A percentile compares a stretch with the other conserved stretches of the same genome.
These are phyloP conservation scores for Ypsolopha sequella DNA, from an alignment of 2,888 invertebrate species.

Conservation along the genomic window DNA sequence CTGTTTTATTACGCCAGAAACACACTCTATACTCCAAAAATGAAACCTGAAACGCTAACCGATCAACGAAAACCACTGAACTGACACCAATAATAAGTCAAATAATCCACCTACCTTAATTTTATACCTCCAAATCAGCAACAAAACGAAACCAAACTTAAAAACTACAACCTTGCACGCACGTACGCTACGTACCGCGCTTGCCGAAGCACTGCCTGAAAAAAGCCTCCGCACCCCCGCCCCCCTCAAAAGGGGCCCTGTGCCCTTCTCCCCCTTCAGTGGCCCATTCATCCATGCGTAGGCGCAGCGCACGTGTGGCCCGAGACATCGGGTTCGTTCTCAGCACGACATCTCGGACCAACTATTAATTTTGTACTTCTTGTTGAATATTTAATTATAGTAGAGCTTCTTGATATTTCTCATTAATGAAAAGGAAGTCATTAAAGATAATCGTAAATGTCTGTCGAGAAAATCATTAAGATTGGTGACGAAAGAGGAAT, in stretches of 20 bases:
- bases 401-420: no score
- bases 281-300: constrained; percentile 26
- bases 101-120: not conserved
- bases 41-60: not conserved
- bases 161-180: constrained; percentile 1
- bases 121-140: not conserved
- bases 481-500: no score
- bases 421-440: no score
- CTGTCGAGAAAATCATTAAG: no score
- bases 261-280: constrained; percentile 26
- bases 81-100: not conserved
- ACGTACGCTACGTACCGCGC: constrained; percentile 43
- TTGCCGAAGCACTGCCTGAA: constrained; percentile 58
- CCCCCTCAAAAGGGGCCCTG: constrained; percentile 23
- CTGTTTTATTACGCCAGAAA: no score
- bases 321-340: constrained; percentile 1
- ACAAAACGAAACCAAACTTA: not conserved
- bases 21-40: no score
- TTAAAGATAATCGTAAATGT: no score
- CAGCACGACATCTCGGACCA: not conserved
- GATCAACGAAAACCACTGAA: constrained; percentile 9
- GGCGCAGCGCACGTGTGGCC: constrained; percentile 52
- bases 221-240: constrained; percentile 49
- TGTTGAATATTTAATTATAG: no score
- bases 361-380: not conserved